phyloP scores from a whole-genome alignment of 2,888 invertebrate species.

The Corythucha ciliata region DNA sequence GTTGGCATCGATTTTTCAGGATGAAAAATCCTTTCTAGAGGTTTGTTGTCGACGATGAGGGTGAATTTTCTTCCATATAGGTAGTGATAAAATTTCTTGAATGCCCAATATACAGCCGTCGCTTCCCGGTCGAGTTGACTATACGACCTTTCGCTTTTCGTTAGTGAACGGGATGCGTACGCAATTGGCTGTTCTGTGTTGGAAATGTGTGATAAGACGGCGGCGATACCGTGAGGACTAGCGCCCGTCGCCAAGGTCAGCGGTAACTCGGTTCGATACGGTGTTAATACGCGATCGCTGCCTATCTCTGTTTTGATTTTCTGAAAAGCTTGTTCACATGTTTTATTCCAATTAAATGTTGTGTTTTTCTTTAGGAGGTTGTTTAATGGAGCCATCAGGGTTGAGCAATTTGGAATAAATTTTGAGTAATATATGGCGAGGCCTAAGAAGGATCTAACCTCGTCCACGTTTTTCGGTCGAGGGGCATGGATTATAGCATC shows the following conservation, averaged over 20 bases:
- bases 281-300: slow-evolving; percentile 12
- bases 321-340: slow-evolving; percentile 1
- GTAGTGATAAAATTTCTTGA: slow-evolving; percentile 13
- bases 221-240: slow-evolving; percentile 14
- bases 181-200: slow-evolving; percentile 13
- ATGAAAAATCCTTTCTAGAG: slow-evolving; percentile 18
- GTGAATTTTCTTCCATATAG: slow-evolving; percentile 22
- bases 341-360: slow-evolving; percentile 27
- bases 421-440: slow-evolving; percentile 39
- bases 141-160: not conserved
- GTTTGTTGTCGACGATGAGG: slow-evolving; percentile 24
- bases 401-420: slow-evolving; percentile 37
- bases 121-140: slow-evolving; percentile 21
- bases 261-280: slow-evolving; percentile 14
- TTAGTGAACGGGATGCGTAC: not conserved
- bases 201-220: slow-evolving; percentile 15
- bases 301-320: slow-evolving; percentile 13
- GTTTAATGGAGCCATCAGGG: slow-evolving; percentile 36
- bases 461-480: slow-evolving; percentile 34
- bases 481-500: slow-evolving; percentile 28
- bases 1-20: slow-evolving; percentile 15
- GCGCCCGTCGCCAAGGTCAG: slow-evolving; percentile 20
- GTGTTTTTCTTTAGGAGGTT: slow-evolving; percentile 31
- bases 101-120: slow-evolving; percentile 21
- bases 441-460: slow-evolving; percentile 38